Evolutionary conservation across 1,140 invertebrate species (phyloP), one percentile per base, ranked within the genome.

Genomic region (Leptinotarsa undecemlineata): DNA sequence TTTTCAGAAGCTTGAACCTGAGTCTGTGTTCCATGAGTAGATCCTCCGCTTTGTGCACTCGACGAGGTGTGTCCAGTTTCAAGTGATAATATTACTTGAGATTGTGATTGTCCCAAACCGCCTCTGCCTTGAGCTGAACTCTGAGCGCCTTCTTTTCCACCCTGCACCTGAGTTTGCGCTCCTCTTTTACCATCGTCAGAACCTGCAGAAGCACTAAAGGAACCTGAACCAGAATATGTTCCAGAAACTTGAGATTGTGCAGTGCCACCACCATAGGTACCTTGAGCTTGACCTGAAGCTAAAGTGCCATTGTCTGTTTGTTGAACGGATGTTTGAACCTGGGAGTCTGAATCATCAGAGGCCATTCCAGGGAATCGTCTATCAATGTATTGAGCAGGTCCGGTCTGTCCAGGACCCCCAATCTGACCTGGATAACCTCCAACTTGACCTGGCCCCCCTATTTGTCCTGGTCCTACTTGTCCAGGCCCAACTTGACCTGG

Each of bases 161-260:
- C 93, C 72, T 88, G 89, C 3, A 95, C 90, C 86, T 93, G 90
- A 72, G 89, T 88, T 81, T 92, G 90, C 3, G 92, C 92, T 71
- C 91, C 91, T 83, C 92, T 91, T 75, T 90, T 90, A 23, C 87
- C 88, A 72, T 94, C 94, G 57, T 89, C 91, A 5, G 92, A 92
- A 84, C 93, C 92, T 47, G 94, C 93, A 84, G 93, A 92, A 15
- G 93, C 94, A 74, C 91, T 92, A 81, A 95, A 95, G 8, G 92
- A 91, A 60, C 93, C 93, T 67, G 88, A 87, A 8, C 92, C 91
- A 20, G 88, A 90, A 81, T 95, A 94, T 1, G 89, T 91, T 20
- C 94, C 94, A 42, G 90, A 91, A 2, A 95, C 92, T 86, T 94
- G 92, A 4, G 93, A 92, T 82, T 95, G 92, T 0, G 93, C 91